Percentiles rank a stretch among this genome's conserved stretches.
phyloP scores from a whole-genome alignment of 1,140 invertebrate species.

The Paraescarpia echinospica region DNA sequence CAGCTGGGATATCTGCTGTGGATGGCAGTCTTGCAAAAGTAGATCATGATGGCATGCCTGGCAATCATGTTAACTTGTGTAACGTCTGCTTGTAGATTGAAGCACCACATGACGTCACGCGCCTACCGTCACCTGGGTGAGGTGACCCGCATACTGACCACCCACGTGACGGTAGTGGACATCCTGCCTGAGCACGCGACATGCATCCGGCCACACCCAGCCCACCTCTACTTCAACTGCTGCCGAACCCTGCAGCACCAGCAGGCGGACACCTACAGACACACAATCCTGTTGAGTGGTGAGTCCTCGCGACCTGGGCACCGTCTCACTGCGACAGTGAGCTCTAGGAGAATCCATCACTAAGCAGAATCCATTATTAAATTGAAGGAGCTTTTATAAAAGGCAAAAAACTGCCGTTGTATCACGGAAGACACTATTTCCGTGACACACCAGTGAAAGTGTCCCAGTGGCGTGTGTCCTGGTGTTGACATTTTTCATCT shows the following conservation, averaged over 20 bases:
- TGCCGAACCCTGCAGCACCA: background rate
- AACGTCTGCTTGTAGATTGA: background rate
- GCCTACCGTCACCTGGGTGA: background rate
- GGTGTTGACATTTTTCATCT: too few species aligned
- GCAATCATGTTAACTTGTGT: background rate
- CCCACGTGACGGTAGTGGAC: background rate
- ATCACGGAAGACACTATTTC: too few species aligned
- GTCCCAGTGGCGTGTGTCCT: too few species aligned
- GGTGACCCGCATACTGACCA: background rate
- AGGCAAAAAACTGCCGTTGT: too few species aligned
- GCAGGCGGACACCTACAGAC: constrained; percentile 14
- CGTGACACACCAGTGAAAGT: too few species aligned
- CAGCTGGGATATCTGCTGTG: too few species aligned
- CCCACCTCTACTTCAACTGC: constrained; percentile 7
- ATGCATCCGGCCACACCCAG: background rate
- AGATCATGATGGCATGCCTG: background rate
- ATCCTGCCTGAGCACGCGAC: background rate
- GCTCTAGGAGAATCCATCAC: too few species aligned
- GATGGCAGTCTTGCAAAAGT: too few species aligned
- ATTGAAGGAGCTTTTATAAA: too few species aligned
- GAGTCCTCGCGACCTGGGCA: too few species aligned
- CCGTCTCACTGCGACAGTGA: too few species aligned
- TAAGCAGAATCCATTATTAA: too few species aligned
- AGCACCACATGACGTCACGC: background rate
- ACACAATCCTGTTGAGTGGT: background rate